phyloP scores from a whole-genome alignment of 92 coral and sea anemone genomes.

The Porites lobata region DNA sequence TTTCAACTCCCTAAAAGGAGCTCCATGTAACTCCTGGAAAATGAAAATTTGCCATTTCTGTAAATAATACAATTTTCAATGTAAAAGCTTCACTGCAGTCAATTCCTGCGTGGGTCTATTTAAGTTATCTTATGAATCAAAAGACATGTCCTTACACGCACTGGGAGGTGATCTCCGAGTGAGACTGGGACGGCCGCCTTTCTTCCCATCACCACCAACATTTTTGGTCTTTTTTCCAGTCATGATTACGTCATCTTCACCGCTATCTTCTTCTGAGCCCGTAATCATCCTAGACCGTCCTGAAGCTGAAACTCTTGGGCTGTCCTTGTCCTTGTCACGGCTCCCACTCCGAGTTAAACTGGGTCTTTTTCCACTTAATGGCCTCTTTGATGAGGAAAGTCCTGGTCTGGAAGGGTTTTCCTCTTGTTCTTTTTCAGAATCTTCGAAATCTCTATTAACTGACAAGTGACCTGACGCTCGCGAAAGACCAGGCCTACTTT shows the following conservation, averaged over 20 bases:
- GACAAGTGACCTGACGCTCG: neutral
- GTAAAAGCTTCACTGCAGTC: too few species aligned
- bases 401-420: constrained; percentile 20
- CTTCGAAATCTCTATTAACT: neutral
- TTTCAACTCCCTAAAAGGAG: too few species aligned
- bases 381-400: constrained; percentile 31
- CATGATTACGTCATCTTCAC: constrained; percentile 44
- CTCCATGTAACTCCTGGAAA: too few species aligned
- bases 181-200: constrained; percentile 38
- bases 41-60: too few species aligned
- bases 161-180: constrained; percentile 26
- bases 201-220: neutral
- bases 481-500: constrained; percentile 35
- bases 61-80: too few species aligned
- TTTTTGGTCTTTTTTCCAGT: constrained; percentile 26
- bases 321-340: neutral
- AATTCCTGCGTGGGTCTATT: neutral
- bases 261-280: constrained; percentile 72
- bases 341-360: neutral
- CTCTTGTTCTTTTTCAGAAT: constrained; percentile 5
- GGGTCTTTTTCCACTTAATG: constrained; percentile 22
- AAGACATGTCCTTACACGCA: constrained; percentile 23
- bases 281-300: neutral
- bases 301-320: neutral
- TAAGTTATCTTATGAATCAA: neutral